Percentiles rank a stretch among this genome's conserved stretches.
Conservation (phyloP, 2,113 vertebrate genomes). For the Hemiscyllium ocellatum region DNA sequence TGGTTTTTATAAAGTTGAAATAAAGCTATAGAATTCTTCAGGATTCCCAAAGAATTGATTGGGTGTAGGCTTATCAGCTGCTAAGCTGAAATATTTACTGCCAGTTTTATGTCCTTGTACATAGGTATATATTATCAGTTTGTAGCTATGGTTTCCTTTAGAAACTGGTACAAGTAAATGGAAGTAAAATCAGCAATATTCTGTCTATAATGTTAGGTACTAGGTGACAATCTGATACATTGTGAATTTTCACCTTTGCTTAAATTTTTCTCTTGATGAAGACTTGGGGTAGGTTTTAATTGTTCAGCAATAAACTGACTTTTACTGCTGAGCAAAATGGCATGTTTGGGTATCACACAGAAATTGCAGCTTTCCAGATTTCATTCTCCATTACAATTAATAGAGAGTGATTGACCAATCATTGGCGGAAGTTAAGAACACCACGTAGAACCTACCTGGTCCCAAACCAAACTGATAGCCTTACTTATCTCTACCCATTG, state of each 20-base stretch:
- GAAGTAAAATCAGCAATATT: neutral
- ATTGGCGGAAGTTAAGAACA: neutral
- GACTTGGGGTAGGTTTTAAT: neutral
- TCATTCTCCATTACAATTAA: neutral
- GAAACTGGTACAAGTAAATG: neutral
- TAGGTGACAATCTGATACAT: neutral
- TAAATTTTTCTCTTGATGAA: neutral
- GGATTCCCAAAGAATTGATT: neutral
- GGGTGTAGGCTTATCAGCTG: neutral
- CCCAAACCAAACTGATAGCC: neutral
- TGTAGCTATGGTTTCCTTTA: neutral
- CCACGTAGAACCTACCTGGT: neutral
- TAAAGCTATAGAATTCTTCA: neutral
- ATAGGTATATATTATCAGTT: no score
- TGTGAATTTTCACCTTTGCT: neutral
- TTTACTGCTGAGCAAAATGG: neutral
- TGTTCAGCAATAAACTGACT: neutral
- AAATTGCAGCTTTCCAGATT: neutral
- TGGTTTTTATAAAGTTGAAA: neutral
- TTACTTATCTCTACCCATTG: neutral
- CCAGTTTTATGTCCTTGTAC: no score
- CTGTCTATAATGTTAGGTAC: neutral
- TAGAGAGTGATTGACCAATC: neutral
- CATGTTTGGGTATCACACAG: no score
- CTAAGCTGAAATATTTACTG: neutral